Evolutionary conservation across 2,797 vertebrate species (phyloP).

Genomic region (Alfaro cultratus): DNA sequence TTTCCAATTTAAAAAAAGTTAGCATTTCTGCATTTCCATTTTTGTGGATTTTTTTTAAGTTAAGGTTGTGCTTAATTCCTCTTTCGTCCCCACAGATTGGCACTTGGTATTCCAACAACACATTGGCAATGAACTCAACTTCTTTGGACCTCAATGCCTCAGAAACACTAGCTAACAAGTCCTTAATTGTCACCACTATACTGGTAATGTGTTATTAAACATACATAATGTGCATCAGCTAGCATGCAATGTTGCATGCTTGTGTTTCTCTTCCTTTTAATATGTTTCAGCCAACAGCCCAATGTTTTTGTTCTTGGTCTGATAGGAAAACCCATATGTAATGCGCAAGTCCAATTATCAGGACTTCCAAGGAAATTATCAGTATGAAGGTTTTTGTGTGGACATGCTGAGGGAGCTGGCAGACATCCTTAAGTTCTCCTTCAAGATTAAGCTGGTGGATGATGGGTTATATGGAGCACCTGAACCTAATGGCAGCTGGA

Average conservation of each 20-base stretch:
- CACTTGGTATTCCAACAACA: conserved; percentile 92
- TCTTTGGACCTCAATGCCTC: conserved; percentile 89
- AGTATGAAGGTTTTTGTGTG: conserved; percentile 93
- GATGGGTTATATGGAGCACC: conserved; percentile 90
- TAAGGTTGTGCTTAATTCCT: neutral
- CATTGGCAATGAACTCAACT: conserved; percentile 89
- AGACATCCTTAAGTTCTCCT: conserved; percentile 88
- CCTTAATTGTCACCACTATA: conserved; percentile 90
- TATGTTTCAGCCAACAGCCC: neutral
- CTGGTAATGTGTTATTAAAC: conserved; percentile 78
- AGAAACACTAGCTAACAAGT: conserved; percentile 90
- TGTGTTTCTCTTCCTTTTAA: neutral
- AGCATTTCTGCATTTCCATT: neutral
- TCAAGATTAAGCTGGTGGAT: conserved; percentile 89
- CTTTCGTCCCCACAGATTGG: conserved; percentile 79
- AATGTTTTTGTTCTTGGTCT: neutral
- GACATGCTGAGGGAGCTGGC: conserved; percentile 92
- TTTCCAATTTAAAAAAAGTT: neutral
- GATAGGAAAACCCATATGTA: conserved; percentile 91
- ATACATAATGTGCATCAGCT: neutral
- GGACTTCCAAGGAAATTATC: conserved; percentile 82
- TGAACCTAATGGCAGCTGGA: conserved; percentile 92
- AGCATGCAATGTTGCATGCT: rapidly evolving
- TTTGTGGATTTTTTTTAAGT: neutral
- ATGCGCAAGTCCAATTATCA: conserved; percentile 89